Evolutionary conservation across 2,888 invertebrate genomes (phyloP).

Genomic region (Euzophera pinguis): DNA sequence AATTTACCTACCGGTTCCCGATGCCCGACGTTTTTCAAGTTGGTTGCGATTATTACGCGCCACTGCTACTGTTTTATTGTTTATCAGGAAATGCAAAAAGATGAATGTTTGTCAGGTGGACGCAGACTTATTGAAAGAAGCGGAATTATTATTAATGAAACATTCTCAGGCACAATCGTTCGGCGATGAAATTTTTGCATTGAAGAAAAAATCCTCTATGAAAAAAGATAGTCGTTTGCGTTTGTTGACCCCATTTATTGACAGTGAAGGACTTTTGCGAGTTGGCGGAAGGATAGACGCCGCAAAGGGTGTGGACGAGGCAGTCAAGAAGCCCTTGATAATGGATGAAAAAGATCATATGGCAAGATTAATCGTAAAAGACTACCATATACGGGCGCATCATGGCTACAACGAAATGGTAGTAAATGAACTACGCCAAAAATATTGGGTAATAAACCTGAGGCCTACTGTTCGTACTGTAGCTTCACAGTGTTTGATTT

Average conservation of each 20-base stretch:
- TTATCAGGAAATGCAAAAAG: constrained; percentile 13
- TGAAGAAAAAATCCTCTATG: not conserved
- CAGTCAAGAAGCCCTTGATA: not conserved
- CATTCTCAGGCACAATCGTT: not conserved
- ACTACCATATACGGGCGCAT: constrained; percentile 19
- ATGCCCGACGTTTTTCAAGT: constrained; percentile 9
- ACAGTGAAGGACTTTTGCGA: not conserved
- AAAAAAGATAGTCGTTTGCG: not conserved
- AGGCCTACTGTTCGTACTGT: constrained; percentile 18
- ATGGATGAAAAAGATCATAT: constrained; percentile 14
- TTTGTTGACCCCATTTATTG: not conserved
- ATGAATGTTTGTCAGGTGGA: not conserved
- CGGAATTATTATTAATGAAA: not conserved
- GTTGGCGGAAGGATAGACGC: not conserved
- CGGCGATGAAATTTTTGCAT: not conserved
- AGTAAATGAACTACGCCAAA: constrained; percentile 24
- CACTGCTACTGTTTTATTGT: constrained; percentile 9
- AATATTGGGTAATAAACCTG: constrained; percentile 24
- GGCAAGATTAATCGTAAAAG: constrained; percentile 7
- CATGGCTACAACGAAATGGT: constrained; percentile 22
- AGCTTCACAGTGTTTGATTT: constrained; percentile 12
- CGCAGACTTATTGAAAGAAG: not conserved
- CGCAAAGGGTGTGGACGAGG: not conserved
- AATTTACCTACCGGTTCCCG: constrained; percentile 12
- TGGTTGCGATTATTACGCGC: constrained; percentile 9